phyloP scores from a whole-genome alignment of 2,888 invertebrate species.

The Autographa gamma region DNA sequence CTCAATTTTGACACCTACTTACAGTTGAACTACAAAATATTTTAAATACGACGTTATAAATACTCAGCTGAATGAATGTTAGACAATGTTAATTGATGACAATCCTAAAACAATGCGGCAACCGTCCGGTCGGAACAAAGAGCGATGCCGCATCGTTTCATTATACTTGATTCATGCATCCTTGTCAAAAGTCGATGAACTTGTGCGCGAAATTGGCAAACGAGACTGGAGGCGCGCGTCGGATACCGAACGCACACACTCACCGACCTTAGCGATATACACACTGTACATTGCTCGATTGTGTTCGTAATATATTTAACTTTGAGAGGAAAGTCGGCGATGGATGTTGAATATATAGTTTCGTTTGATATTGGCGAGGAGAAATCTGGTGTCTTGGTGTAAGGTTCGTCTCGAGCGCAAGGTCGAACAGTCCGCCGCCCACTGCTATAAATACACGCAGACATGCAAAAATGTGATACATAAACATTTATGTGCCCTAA shows the following conservation, averaged over 20 bases:
- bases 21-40: constrained; percentile 5
- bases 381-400: constrained; percentile 63
- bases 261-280: constrained; percentile 9
- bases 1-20: neutral
- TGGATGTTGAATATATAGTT: constrained; percentile 45
- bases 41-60: constrained; percentile 8
- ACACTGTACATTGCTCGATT: constrained; percentile 26
- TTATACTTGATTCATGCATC: constrained; percentile 73
- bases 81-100: constrained; percentile 45
- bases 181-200: constrained; percentile 83
- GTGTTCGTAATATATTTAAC: neutral
- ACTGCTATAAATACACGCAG: constrained; percentile 86
- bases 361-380: constrained; percentile 34
- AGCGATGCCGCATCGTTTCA: constrained; percentile 73
- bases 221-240: constrained; percentile 76
- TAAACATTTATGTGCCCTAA: constrained; percentile 79
- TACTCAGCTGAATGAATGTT: constrained; percentile 36
- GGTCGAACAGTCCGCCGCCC: constrained; percentile 83
- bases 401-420: constrained; percentile 81
- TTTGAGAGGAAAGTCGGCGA: constrained; percentile 44
- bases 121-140: constrained; percentile 63
- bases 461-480: constrained; percentile 85
- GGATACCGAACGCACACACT: constrained; percentile 63
- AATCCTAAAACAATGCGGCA: constrained; percentile 59
- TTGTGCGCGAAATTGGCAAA: constrained; percentile 87